Evolutionary conservation across 1,140 invertebrate genomes (phyloP).

Genomic region (Neodiprion fabricii): DNA sequence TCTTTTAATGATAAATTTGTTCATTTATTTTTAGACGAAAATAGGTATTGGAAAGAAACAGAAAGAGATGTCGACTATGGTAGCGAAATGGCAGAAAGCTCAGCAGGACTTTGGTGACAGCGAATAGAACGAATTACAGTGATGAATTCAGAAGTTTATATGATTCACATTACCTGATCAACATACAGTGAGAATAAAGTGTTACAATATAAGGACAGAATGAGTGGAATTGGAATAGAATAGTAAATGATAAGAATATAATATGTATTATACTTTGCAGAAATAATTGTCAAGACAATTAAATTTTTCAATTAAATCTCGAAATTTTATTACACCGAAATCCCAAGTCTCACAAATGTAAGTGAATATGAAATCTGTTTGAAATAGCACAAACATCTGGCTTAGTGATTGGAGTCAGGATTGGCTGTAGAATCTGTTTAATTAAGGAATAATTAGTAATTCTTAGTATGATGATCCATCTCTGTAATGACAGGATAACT

Average conservation of each 20-base stretch:
- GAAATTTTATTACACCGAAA: neutral
- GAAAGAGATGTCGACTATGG: conserved; percentile 74
- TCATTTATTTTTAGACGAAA: conserved; percentile 61
- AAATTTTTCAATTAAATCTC: neutral
- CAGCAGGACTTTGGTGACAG: conserved; percentile 65
- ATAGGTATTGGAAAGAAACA: conserved; percentile 72
- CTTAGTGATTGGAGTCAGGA: too few species aligned
- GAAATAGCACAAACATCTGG: too few species aligned
- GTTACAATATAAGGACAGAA: conserved; percentile 19
- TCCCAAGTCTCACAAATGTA: neutral
- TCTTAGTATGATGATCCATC: too few species aligned
- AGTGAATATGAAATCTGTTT: too few species aligned
- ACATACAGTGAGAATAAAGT: too few species aligned
- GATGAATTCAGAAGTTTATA: conserved; percentile 12
- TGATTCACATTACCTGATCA: too few species aligned
- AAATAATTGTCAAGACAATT: too few species aligned
- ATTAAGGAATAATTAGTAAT: too few species aligned
- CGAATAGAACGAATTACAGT: conserved; percentile 15
- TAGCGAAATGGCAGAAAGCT: conserved; percentile 78
- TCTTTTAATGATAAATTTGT: too few species aligned
- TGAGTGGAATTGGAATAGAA: conserved; percentile 18
- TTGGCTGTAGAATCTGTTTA: too few species aligned
- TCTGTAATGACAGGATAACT: too few species aligned
- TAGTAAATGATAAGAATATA: neutral
- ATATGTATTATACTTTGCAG: neutral